phyloP scores from a whole-genome alignment of 2,888 invertebrate species.

The Osedax fenrisi region DNA sequence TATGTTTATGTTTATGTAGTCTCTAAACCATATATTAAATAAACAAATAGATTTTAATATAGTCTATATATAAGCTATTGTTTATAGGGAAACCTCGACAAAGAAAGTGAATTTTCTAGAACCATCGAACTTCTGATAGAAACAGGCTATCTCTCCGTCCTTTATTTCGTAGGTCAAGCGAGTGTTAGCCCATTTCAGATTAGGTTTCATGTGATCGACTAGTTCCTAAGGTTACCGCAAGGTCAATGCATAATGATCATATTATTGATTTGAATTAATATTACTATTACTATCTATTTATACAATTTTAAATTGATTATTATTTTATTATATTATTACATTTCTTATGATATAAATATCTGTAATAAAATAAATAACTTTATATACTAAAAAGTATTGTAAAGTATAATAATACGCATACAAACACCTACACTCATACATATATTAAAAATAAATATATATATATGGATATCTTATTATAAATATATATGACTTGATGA shows the following conservation, averaged over 20 bases:
- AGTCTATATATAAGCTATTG: too few relatives aligned
- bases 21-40: not conserved
- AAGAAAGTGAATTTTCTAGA: not conserved
- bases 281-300: too few relatives aligned
- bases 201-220: not conserved
- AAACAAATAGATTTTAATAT: not conserved
- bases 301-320: too few relatives aligned
- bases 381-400: too few relatives aligned
- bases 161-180: not conserved
- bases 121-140: not conserved
- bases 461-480: not conserved
- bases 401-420: not conserved
- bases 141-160: not conserved
- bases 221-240: too few relatives aligned
- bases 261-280: too few relatives aligned
- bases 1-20: not conserved
- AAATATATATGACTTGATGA: not conserved
- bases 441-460: not conserved
- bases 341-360: too few relatives aligned
- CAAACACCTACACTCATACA: not conserved
- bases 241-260: too few relatives aligned
- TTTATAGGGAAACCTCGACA: not conserved
- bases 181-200: not conserved
- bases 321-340: too few relatives aligned
- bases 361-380: too few relatives aligned